Base-by-base conservation (phyloP, 2,797 vertebrate species). In the Paramormyrops hopkinsi region DNA sequence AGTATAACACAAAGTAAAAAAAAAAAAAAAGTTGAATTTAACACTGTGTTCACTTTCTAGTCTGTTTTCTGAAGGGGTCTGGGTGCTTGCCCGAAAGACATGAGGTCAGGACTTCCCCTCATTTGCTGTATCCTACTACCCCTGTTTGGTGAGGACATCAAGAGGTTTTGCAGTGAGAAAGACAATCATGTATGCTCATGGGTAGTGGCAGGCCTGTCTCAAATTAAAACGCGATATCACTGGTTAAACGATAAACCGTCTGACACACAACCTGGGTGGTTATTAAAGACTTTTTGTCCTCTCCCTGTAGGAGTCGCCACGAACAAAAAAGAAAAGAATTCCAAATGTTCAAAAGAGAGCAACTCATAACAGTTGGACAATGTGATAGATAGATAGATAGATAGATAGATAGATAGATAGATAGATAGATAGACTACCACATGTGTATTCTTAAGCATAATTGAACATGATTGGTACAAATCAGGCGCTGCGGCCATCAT, bases 271-370 rank as follows among this genome's bases (percentile, higher is more conserved):
- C 83, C 37, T 56, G 9, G 50, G 73, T 79, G 37, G 73, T n/a
- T 79, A 79, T 79, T 79, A 79, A 79, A 41, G 37, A 44, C 73
- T 79, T 79, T 44, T 79, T 44, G 14, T 44, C 37, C 37, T 44
- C 37, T 44, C 51, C 86, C 86, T 51, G 65, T 83, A 88, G 89
- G 87, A 59, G 87, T 88, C 89, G 76, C 54, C 53, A 51, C 5
- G 86, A 56, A 88, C 53, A 88, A 82, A 22, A 54, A 19, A 37
- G n/a, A 50, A 83, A 83, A 19, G 4, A 50, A 14, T 25, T 22
- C 12, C 22, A 48, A 50, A 46, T 73, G 62, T 33, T 88, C 33
- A 22, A 54, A 14, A 48, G 41, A 46, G 44, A 83, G 29, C 17
- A n/a, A 83, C 37, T 44, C n/a, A 46, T 41, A n/a, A 33, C 65